Evolutionary conservation across 2,888 invertebrate species (phyloP), one percentile per base, ranked within the genome.

Genomic region (Hoplodrina ambigua): DNA sequence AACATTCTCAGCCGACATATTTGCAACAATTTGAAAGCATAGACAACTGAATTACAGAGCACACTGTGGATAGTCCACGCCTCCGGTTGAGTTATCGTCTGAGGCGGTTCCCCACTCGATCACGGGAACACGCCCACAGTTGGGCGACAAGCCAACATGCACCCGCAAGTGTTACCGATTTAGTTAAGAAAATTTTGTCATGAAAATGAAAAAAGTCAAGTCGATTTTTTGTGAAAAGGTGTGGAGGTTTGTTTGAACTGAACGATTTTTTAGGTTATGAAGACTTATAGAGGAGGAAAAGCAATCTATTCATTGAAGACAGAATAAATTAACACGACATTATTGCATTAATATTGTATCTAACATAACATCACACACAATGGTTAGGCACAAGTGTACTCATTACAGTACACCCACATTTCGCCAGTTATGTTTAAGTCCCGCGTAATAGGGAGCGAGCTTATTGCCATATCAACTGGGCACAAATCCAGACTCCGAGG

Each of bases 61-160:
- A 75, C 67, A 67, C 76, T 60, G 65, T 53, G 54, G 81, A 75
- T 75, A 68, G 70, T 73, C 69, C 66, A 81, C 84, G 82, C 77
- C 85, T 73, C 60, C 46, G 44, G 15, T 20, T 84, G 83, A 84
- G 79, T 85, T 84, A 84, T 84, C 11, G 79, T 55, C 59, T 44
- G 37, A 84, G 83, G 83, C 83, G 83, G 82, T 56, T 58, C 82
- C 68, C 82, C 75, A 84, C 80, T 83, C 82, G 59, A 84, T 84
- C 83, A 84, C 81, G 6, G 33, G 64, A 44, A 80, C 81, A 74
- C 84, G 85, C 84, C 84, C 85, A 80, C 30, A 19, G 56, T 53
- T 78, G 83, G 84, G 84, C 84, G 81, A 83, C 81, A 78, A 78
- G 85, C 84, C 84, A 84, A 74, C 81, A 75, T 72, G 82, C 79